phyloP scores from a whole-genome alignment of 2,797 vertebrate genomes.

The Hozukius guyotensis region DNA sequence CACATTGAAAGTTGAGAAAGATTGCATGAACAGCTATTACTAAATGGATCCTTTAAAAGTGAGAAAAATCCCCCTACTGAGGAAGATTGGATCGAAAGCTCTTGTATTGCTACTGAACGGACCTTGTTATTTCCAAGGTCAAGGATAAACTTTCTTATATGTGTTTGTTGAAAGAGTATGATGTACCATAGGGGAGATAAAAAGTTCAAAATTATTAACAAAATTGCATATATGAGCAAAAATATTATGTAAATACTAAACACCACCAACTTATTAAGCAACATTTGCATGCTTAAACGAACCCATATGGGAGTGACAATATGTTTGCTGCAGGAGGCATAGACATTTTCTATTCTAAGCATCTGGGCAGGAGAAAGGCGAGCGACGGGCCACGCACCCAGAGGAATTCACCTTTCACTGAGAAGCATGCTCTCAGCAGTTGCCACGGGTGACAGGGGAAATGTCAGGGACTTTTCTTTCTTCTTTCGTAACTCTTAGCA shows the following conservation, averaged over 20 bases:
- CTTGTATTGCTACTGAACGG: neutral
- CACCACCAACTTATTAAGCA: slow-evolving; percentile 29
- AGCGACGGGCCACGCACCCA: slow-evolving; percentile 53
- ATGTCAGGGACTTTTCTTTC: slow-evolving; percentile 70
- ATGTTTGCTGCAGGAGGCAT: slow-evolving; percentile 60
- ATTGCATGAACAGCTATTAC: neutral
- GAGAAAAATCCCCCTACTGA: neutral
- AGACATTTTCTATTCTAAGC: slow-evolving; percentile 74
- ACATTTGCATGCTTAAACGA: slow-evolving; percentile 42
- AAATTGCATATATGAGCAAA: neutral
- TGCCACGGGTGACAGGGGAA: slow-evolving; percentile 79
- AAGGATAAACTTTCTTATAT: neutral
- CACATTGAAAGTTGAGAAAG: neutral
- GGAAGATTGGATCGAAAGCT: neutral
- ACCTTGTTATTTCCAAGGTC: neutral
- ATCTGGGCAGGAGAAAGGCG: slow-evolving; percentile 61
- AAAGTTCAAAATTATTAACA: neutral
- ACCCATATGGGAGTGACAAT: slow-evolving; percentile 44
- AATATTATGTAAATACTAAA: slow-evolving; percentile 45
- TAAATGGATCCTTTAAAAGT: neutral
- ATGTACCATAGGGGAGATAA: neutral
- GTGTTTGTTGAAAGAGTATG: neutral
- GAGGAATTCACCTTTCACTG: slow-evolving; percentile 82
- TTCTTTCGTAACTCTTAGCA: slow-evolving; percentile 40
- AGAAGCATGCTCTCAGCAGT: slow-evolving; percentile 65